phyloP scores from a whole-genome alignment of 2,888 invertebrate genomes.

The Ormyrus labotus region DNA sequence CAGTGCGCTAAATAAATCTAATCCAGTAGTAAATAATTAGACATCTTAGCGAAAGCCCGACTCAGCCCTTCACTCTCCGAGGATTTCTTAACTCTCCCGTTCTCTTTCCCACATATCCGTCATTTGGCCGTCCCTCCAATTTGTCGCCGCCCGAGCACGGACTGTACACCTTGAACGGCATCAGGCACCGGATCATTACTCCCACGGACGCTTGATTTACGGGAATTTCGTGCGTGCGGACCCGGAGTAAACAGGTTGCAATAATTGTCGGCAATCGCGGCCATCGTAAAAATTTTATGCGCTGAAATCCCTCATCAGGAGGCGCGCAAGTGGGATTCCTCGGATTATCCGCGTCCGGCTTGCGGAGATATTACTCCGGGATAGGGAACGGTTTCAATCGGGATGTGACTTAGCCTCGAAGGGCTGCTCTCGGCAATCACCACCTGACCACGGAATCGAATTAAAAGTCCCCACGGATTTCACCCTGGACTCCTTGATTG shows the following conservation, averaged over 20 bases:
- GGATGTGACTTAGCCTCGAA: neutral
- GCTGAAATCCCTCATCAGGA: neutral
- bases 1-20: too few relatives aligned
- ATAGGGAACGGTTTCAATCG: neutral
- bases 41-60: conserved; percentile 31
- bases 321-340: too few relatives aligned
- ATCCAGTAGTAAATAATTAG: conserved; percentile 15
- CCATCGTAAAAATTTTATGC: conserved; percentile 30
- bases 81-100: neutral
- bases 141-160: conserved; percentile 20
- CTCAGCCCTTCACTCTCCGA: neutral
- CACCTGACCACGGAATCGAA: conserved; percentile 1
- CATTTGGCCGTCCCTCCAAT: conserved; percentile 20
- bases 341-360: neutral
- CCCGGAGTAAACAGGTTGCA: neutral
- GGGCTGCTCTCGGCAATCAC: too few relatives aligned
- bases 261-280: conserved; percentile 3
- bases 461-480: conserved; percentile 21
- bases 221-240: neutral
- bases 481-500: neutral
- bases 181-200: neutral
- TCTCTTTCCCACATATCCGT: neutral
- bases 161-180: neutral
- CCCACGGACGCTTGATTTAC: conserved; percentile 27
- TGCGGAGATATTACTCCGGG: neutral